Evolutionary conservation across 2,888 invertebrate species (phyloP), one percentile per base, ranked within the genome.

Genomic region (Uloborus plumipes): DNA sequence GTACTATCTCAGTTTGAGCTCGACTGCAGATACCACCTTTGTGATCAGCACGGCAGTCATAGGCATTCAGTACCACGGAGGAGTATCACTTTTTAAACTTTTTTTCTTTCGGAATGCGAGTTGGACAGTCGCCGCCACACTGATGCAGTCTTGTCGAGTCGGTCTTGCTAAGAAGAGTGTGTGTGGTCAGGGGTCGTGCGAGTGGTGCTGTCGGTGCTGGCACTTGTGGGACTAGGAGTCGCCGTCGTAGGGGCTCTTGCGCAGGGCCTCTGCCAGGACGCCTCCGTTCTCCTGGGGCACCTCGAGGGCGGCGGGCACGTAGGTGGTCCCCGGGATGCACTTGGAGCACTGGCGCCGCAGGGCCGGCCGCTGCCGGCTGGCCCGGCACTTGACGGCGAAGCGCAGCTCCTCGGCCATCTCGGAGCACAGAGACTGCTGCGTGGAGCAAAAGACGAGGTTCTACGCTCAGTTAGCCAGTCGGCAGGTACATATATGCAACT

Each of bases 321-420:
- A 86, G 0, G 86, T 86, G n/a, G 79, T 71, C 14, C 77, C 80
- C 16, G 83, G 83, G 15, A 86, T 81, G 65, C 95, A 95, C 86
- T 94, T 91, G 7, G 93, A 91, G 87, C 95, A 95, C 70, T 93
- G 93, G 66, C 94, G 90, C 87, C 94, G 92, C 13, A 95, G 90
- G 9, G 94, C 94, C 0, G 96, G 94, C 81, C 95, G 91, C 88
- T 94, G 94, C 85, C 94, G 92, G 1, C 96, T 94, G 9, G 85
- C 86, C 14, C 93, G 92, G 89, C 97, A 97, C 67, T 94, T 92
- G 89, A 98, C 92, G 0, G 98, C 97, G 88, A 97, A 97, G 49
- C 96, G 91, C 84, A 98, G 90, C 90, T 98, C 98, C 90, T 97
- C 93, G 0, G 93, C 95, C 95, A 98, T 96, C 90, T 98, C 97